A percentile compares a stretch with the other conserved stretches of the same genome.
These are phyloP conservation scores for Neelides folsomi DNA, from an alignment of 2,888 invertebrate genomes.

Conservation along the genomic window DNA sequence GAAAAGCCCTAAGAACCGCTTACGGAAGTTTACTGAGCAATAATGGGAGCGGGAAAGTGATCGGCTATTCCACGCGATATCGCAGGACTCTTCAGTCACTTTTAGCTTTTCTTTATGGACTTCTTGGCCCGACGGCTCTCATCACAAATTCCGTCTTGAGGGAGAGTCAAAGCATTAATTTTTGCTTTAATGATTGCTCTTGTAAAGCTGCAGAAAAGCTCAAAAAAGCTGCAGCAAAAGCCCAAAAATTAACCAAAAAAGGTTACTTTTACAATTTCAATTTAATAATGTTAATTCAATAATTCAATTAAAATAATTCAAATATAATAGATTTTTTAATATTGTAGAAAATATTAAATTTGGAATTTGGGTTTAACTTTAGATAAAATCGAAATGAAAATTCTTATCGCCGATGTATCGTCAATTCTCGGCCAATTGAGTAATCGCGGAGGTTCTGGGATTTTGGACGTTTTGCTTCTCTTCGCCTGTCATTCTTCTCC, in stretches of 20 bases:
- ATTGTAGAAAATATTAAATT: background rate
- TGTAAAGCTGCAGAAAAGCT: constrained; percentile 56
- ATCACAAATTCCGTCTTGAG: constrained; percentile 52
- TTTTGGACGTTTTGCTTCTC: constrained; percentile 59
- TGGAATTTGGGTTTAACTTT: background rate
- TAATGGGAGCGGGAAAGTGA: constrained; percentile 5
- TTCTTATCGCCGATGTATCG: constrained; percentile 23
- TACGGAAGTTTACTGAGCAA: constrained; percentile 37
- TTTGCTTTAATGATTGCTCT: constrained; percentile 74
- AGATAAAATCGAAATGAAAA: constrained; percentile 27
- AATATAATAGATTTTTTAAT: background rate
- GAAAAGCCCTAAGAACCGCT: constrained; percentile 50
- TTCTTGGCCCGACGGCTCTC: constrained; percentile 51
- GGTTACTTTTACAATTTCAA: constrained; percentile 10
- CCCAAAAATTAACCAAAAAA: constrained; percentile 21
- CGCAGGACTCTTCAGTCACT: constrained; percentile 83
- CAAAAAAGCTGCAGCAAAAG: constrained; percentile 34
- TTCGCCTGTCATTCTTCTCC: constrained; percentile 73
- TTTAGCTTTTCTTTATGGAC: constrained; percentile 59
- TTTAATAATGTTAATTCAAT: background rate
- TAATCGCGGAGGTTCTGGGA: constrained; percentile 20
- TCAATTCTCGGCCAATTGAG: constrained; percentile 7
- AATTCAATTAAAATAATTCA: no score
- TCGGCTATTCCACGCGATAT: constrained; percentile 43
- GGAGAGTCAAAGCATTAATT: constrained; percentile 67